Conservation (phyloP, 2,113 vertebrate species). For the Eudorcas thomsonii region DNA sequence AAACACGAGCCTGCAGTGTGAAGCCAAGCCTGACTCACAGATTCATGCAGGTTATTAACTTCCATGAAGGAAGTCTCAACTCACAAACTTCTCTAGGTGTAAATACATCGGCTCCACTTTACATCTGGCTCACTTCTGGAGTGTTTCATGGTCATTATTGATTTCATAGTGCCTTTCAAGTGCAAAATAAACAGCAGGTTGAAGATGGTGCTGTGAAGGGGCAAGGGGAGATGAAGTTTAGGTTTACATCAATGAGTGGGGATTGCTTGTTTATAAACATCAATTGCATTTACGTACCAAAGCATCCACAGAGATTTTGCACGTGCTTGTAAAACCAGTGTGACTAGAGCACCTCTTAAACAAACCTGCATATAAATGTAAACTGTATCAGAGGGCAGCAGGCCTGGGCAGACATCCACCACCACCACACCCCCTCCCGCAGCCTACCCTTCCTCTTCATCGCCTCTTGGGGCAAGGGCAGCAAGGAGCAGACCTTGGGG, state of each 20-base stretch:
- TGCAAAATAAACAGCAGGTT: background rate
- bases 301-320: background rate
- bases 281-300: background rate
- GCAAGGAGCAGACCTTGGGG: background rate
- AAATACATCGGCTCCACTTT: slow-evolving; percentile 1
- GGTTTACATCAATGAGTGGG: background rate
- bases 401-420: background rate
- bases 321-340: background rate
- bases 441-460: background rate
- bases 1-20: background rate
- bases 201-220: background rate
- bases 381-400: background rate
- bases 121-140: background rate
- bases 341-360: background rate
- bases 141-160: background rate
- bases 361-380: background rate
- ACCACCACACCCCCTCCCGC: background rate
- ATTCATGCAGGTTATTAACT: background rate
- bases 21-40: background rate
- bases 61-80: background rate
- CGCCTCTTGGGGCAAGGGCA: background rate
- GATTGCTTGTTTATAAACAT: background rate
- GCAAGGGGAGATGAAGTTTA: slow-evolving; percentile 15
- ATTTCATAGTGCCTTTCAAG: slow-evolving; percentile 1
- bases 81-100: background rate